phyloP scores from a whole-genome alignment of 2,113 vertebrate genomes.

The Pomatostomus ruficeps region DNA sequence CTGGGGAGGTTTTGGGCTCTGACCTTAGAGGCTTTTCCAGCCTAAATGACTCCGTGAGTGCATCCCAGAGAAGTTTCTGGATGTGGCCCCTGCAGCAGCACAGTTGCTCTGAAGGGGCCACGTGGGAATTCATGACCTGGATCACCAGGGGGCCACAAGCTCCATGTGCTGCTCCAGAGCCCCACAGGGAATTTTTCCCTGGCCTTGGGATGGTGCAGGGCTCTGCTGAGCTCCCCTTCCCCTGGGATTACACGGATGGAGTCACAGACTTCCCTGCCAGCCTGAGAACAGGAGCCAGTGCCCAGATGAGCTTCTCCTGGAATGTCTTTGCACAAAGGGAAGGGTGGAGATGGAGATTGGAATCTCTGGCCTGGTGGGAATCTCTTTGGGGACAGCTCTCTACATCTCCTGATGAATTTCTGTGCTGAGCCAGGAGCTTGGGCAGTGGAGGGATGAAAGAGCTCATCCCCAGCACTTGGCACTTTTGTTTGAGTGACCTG shows the following conservation, averaged over 20 bases:
- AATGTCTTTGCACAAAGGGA: neutral
- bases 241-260: neutral
- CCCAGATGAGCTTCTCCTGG: neutral
- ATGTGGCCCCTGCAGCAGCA: neutral
- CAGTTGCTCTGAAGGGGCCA: neutral
- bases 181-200: neutral
- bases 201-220: neutral
- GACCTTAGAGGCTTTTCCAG: neutral
- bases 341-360: neutral
- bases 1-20: too few relatives aligned
- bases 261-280: neutral
- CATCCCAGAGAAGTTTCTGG: neutral
- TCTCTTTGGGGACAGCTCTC: neutral
- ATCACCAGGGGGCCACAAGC: neutral
- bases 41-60: rapidly evolving
- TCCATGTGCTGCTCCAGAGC: neutral
- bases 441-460: neutral
- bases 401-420: neutral
- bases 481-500: neutral
- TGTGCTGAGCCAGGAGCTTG: neutral
- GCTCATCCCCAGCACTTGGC: neutral
- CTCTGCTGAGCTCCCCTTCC: neutral
- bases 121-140: neutral
- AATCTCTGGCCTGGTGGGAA: neutral
- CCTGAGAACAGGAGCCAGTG: neutral